Evolutionary conservation across 2,888 invertebrate genomes (phyloP), one percentile per base, ranked within the genome.

Genomic region (Opisthograptis luteolata): DNA sequence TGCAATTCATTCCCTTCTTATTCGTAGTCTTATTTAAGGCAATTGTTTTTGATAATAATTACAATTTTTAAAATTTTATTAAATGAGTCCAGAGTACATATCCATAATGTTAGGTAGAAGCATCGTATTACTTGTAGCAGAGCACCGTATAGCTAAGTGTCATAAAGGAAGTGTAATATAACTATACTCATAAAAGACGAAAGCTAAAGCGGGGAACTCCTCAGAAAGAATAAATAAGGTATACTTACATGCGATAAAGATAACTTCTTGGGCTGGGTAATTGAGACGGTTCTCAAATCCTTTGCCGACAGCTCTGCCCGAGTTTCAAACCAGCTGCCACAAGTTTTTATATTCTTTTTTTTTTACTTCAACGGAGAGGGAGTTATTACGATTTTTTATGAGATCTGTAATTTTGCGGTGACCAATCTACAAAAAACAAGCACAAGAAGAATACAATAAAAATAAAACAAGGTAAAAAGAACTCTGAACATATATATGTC

Each of bases 201-300:
- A 63, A 65, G 55, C 49, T 55, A 47, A 20, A 35, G 15, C 39
- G 28, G 55, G 61, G 54, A 68, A 66, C 43, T 64, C 35, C 58
- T 41, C 44, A 48, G 48, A 55, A 55, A 65, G 59, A 61, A 68
- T 68, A 70, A 72, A 72, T 68, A 72, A 67, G 64, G 64, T 72
- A 66, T 71, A 76, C n/a, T n/a, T n/a, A n/a, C 68, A 73, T 72
- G 68, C 64, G 70, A 76, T 75, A 68, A 74, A 75, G 66, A 76
- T 66, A 79, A 79, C 61, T 79, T 68, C 66, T 69, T 68, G 62
- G 60, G 68, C 70, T 69, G 58, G 57, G 76, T 82, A 83, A 85
- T 82, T 81, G 81, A 80, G 79, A 76, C 68, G 61, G 70, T 70
- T 75, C 69, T 73, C 68, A 78, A 82, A 81, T 80, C 76, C 80